Evolutionary conservation across 1,140 invertebrate genomes (phyloP), one percentile per base, ranked within the genome.

Genomic region (Drosophila nigromelanica): DNA sequence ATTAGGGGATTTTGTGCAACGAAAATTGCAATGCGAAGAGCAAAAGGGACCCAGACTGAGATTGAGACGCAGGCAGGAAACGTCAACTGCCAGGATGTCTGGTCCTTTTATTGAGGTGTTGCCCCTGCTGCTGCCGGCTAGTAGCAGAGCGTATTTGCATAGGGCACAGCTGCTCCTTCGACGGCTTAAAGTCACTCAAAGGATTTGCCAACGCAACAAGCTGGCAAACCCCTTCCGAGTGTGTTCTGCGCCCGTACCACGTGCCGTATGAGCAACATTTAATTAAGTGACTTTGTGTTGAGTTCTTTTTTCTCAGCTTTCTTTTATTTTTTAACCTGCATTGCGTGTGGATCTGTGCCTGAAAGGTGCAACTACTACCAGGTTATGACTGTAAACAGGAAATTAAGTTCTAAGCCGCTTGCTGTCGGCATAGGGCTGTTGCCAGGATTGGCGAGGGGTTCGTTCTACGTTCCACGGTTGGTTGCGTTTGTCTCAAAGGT

Each of bases 1-100:
- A 83, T 83, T 83, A 78, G 76, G 61, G 71, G 67, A 76, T 76
- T 81, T 85, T 76, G 69, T 80, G 69, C 73, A 66, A 48, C 24
- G 37, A 56, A 59, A 62, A 68, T 68, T 69, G 74, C 67, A 67
- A 54, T 67, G 47, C 59, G 15, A 27, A 27, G 47, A 30, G 45
- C 18, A 15, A 47, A 42, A 14, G 15, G 15, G 27, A 18, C 30
- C 11, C 8, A 42, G 40, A 15, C 30, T 27, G 5, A 52, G 39
- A 42, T n/a, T 33, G 21, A 39, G 58, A 37, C 6, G 33, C 6
- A 8, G 47, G 21, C 35, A 68, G 54, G 30, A 68, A 48, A 37
- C 30, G 12, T 14, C 12, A 45, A 48, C 37, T 30, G 51, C 47
- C 60, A 62, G 42, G 48, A 52, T 64, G 58, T 73, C 43, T 69